phyloP scores from a whole-genome alignment of 2,113 vertebrate species.

The Limnothrissa miodon region DNA sequence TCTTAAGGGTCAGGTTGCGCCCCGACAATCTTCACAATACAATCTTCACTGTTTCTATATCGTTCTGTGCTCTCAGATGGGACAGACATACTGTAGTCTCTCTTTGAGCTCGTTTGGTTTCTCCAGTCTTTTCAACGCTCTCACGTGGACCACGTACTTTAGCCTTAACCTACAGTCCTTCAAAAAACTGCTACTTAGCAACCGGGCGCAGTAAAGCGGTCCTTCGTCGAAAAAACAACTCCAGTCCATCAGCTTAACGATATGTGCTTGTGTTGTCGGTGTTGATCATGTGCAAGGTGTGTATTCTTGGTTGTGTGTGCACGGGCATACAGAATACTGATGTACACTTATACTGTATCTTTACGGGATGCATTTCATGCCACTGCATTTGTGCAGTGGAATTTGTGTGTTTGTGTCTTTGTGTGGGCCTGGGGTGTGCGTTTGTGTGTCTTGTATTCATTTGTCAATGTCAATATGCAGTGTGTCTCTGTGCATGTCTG shows the following conservation, averaged over 20 bases:
- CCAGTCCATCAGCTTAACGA: constrained; percentile 10
- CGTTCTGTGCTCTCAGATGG: neutral
- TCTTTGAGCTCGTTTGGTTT: neutral
- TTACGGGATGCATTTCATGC: neutral
- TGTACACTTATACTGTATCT: neutral
- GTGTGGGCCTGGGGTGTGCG: neutral
- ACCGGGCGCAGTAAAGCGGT: neutral
- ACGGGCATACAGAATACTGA: neutral
- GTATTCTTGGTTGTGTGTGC: neutral
- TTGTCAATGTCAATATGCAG: constrained; percentile 27
- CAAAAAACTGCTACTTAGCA: constrained; percentile 20
- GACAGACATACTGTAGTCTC: neutral
- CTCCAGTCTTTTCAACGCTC: neutral
- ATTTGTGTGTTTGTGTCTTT: constrained; percentile 5
- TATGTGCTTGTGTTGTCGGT: neutral
- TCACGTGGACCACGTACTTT: neutral
- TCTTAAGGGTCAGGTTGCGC: constrained; percentile 41
- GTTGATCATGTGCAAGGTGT: neutral
- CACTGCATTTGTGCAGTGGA: neutral
- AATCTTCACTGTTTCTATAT: neutral
- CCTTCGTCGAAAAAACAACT: constrained; percentile 18
- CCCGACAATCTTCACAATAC: neutral
- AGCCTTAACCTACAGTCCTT: constrained; percentile 26
- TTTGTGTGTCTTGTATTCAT: neutral
- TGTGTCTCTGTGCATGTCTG: neutral